Base-by-base conservation (phyloP, 2,888 invertebrate species). In the Andrena bucephala region DNA sequence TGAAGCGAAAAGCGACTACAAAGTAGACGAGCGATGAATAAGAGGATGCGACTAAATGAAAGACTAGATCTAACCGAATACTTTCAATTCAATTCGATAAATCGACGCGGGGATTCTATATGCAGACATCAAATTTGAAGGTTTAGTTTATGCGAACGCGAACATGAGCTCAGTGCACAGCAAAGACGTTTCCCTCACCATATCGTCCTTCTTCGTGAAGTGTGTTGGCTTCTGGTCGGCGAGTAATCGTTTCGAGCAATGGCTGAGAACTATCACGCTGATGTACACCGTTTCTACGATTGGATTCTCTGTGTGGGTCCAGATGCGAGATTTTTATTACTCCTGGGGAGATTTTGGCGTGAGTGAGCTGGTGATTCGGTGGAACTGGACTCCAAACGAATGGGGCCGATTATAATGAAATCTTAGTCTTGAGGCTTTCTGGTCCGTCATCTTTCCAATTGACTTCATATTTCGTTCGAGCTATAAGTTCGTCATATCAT, bases 221-320 rank as follows among this genome's bases (percentile, higher is more conserved):
- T 76, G 84, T n/a, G 84, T 85, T 0, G 90, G 90, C 13, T 86
- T 89, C 62, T 90, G 90, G 90, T 36, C 68, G 16, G 80, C 86
- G 3, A 66, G 63, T 7, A 78, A 69, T 6, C 13, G 54, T 3
- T 57, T 52, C 5, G 83, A 89, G n/a, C 71, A 82, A 76, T 48
- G 57, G 2, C n/a, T 81, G 0, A 80, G 87, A 59, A 65, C 78
- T 7, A 10, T 69, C 7, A 85, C 86, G 0, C 66, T 87, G 2
- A 16, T 24, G 48, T 89, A 89, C 16, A 85, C 89, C 1, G 33
- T 89, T 5, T 2, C 65, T 29, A 76, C 84, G 0, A 66, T 87
- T 1, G 0, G 69, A 0, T 84, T 87, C 13, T 83, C 85, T 6
- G 62, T 86, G 29, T 60, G 20, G 8, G 70, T 89, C 4, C 79